phyloP scores from a whole-genome alignment of 2,113 vertebrate genomes.

The Gallinago jamesoni region DNA sequence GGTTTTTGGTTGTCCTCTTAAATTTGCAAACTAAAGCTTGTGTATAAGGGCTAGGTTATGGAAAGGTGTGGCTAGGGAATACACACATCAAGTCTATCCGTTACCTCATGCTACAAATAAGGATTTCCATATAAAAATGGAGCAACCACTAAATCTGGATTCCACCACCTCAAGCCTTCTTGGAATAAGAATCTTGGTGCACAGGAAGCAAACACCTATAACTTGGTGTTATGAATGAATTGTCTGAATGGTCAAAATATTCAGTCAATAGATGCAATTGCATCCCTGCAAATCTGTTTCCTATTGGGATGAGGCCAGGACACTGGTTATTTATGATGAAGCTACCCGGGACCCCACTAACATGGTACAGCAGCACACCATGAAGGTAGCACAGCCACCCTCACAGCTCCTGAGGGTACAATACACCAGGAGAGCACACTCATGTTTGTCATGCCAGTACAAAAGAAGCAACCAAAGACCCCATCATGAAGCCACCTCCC shows the following conservation, averaged over 20 bases:
- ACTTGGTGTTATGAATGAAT: not conserved
- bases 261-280: not conserved
- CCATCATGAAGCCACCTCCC: not conserved
- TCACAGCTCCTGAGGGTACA: accelerated
- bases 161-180: not conserved
- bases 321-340: not conserved
- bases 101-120: not conserved
- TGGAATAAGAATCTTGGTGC: not conserved
- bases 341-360: not conserved
- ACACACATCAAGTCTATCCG: not conserved
- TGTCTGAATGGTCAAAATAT: not conserved
- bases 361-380: accelerated
- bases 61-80: not conserved
- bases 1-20: not conserved
- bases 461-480: not conserved
- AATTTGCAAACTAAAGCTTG: no score
- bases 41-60: not conserved
- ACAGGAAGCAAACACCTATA: not conserved
- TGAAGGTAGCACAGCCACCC: not conserved
- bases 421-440: accelerated
- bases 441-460: accelerated
- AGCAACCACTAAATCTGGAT: not conserved
- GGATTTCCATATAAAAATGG: not conserved
- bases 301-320: not conserved
- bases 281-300: not conserved